These are phyloP conservation scores for Microtus richardsoni DNA, from an alignment of 2,113 vertebrate genomes.

Conservation along the genomic window DNA sequence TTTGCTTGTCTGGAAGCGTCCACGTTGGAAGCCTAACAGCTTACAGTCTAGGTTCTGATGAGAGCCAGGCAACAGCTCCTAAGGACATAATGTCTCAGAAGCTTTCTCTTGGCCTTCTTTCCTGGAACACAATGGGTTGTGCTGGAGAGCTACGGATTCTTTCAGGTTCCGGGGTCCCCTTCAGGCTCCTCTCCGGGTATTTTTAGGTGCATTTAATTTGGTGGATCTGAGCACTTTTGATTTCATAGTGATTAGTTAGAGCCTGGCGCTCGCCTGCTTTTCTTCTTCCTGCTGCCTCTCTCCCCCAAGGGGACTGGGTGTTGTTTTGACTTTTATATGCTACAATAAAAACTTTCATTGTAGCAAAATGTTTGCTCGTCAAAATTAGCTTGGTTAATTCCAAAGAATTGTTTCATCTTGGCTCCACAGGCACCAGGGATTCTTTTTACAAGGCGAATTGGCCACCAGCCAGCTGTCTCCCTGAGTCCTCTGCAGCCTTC, in stretches of 20 bases:
- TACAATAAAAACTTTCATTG: conserved; percentile 84
- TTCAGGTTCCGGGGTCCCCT: conserved; percentile 55
- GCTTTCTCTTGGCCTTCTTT: neutral
- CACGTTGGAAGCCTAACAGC: neutral
- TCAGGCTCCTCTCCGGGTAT: conserved; percentile 4
- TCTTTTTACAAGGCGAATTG: conserved; percentile 83
- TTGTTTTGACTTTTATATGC: conserved; percentile 82
- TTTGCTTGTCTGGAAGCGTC: neutral
- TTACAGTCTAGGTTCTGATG: neutral
- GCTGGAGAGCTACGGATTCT: neutral
- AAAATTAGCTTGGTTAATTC: conserved; percentile 83
- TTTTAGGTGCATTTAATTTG: conserved; percentile 77
- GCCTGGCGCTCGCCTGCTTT: conserved; percentile 33
- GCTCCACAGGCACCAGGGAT: conserved; percentile 80
- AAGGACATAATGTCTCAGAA: conserved; percentile 50
- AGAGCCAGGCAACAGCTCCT: neutral
- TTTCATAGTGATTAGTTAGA: conserved; percentile 69
- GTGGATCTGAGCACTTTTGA: conserved; percentile 66
- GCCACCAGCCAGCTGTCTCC: conserved; percentile 83
- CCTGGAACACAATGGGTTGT: neutral
- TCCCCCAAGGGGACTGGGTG: conserved; percentile 69
- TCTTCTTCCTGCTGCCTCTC: conserved; percentile 69
- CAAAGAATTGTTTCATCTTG: conserved; percentile 86
- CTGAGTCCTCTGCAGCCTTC: conserved; percentile 77
- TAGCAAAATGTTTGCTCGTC: conserved; percentile 81